phyloP scores from a whole-genome alignment of 2,888 invertebrate species.

The Tipula helvola region DNA sequence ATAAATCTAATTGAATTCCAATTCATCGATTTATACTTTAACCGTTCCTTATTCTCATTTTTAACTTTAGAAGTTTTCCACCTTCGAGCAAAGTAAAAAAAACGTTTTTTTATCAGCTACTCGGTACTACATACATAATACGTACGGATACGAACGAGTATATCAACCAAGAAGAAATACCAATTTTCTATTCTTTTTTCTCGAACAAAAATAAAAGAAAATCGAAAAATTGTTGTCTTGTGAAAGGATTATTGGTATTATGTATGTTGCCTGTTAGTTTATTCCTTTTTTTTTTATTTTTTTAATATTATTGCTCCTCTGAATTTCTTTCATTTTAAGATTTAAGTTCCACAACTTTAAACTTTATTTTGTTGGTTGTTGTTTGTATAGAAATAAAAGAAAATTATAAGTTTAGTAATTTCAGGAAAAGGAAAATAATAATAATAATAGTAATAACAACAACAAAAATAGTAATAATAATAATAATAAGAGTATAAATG shows the following conservation, averaged over 20 bases:
- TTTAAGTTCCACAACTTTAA: neutral
- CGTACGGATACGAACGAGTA: neutral
- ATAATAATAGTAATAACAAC: neutral
- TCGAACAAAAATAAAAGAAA: neutral
- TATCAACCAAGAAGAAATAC: neutral
- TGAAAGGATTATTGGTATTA: slow-evolving; percentile 4
- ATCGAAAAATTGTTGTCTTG: neutral
- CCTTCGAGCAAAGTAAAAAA: neutral
- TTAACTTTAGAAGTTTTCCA: neutral
- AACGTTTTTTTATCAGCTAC: neutral
- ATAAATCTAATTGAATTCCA: neutral
- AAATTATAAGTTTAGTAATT: neutral
- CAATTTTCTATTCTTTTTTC: neutral
- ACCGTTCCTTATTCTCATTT: neutral
- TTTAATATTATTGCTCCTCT: neutral
- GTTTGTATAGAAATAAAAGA: neutral
- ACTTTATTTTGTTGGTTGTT: neutral
- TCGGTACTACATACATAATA: neutral
- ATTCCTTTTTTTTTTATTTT: neutral
- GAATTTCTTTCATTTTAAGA: neutral
- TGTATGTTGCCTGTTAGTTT: neutral
- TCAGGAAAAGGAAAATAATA: neutral
- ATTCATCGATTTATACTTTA: neutral
- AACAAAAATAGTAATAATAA: neutral
- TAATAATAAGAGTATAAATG: neutral